phyloP scores from a whole-genome alignment of 2,888 invertebrate genomes.

The Pantelozetes paolii region DNA sequence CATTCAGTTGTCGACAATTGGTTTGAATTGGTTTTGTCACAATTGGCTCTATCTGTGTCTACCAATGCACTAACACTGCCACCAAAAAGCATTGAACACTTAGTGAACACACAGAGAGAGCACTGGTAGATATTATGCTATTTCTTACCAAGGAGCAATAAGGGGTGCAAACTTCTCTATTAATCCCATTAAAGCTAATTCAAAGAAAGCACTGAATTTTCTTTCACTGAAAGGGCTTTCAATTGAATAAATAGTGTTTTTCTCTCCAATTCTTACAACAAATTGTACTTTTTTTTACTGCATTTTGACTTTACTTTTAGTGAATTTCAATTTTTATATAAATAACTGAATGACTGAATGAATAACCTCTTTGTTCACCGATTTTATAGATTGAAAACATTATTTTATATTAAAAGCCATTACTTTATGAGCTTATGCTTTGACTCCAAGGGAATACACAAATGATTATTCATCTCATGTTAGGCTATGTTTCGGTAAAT shows the following conservation, averaged over 20 bases:
- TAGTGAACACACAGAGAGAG: neutral
- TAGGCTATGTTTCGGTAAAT: neutral
- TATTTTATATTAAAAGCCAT: conserved; percentile 13
- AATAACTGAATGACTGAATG: neutral
- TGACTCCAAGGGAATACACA: conserved; percentile 24
- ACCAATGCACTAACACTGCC: neutral
- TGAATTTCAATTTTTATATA: neutral
- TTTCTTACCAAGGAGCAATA: neutral
- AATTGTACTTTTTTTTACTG: neutral
- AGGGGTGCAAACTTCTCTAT: neutral
- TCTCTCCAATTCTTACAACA: neutral
- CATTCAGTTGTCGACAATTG: conserved; percentile 16
- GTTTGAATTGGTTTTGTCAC: conserved; percentile 33
- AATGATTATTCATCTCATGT: conserved; percentile 25
- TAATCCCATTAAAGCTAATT: conserved; percentile 18
- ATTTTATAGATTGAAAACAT: neutral
- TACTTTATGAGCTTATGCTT: conserved; percentile 18
- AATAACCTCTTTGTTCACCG: neutral
- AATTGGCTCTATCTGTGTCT: conserved; percentile 29
- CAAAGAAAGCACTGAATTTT: conserved; percentile 25
- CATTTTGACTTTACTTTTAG: neutral
- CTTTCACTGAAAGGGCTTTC: conserved; percentile 11
- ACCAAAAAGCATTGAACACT: neutral
- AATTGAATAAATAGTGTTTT: conserved; percentile 14
- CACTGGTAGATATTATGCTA: neutral